Conservation (phyloP, 2,888 invertebrate species). For the Drosophila kokeensis region DNA sequence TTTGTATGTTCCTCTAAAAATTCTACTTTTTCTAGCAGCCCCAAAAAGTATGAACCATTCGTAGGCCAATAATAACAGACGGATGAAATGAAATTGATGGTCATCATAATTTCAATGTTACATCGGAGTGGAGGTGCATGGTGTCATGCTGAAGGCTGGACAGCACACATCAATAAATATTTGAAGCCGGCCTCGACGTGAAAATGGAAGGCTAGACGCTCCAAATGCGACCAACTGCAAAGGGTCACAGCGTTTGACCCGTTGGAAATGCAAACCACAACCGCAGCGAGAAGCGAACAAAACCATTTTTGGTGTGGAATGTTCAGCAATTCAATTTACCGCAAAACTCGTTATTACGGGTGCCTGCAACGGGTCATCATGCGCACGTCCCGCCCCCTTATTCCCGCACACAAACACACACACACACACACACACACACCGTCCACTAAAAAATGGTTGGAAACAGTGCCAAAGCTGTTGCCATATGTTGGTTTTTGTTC, state of each 20-base stretch:
- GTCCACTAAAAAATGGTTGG: slow-evolving; percentile 64
- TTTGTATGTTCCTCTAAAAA: neutral
- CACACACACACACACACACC: neutral
- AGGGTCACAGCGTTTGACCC: slow-evolving; percentile 17
- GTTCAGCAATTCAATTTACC: slow-evolving; percentile 81
- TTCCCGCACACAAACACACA: too few relatives aligned
- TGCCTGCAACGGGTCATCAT: slow-evolving; percentile 24
- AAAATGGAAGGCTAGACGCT: slow-evolving; percentile 14
- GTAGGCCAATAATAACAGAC: slow-evolving; percentile 7
- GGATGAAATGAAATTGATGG: slow-evolving; percentile 50
- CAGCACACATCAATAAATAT: slow-evolving; percentile 54
- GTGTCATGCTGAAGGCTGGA: slow-evolving; percentile 1
- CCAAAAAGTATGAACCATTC: slow-evolving; percentile 14
- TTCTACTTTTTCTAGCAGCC: neutral
- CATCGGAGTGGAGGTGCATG: neutral
- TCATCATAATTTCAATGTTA: slow-evolving; percentile 44
- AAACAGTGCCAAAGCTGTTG: slow-evolving; percentile 38
- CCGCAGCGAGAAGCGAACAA: slow-evolving; percentile 42
- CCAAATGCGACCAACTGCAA: slow-evolving; percentile 12
- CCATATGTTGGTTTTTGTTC: slow-evolving; percentile 35
- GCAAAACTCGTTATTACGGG: slow-evolving; percentile 79
- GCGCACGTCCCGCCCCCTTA: neutral
- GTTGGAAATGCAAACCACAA: slow-evolving; percentile 29
- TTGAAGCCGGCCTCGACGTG: slow-evolving; percentile 17
- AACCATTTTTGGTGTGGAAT: slow-evolving; percentile 62